Base-by-base conservation (phyloP, 2,888 invertebrate genomes). In the Galerucella nymphaeae region DNA sequence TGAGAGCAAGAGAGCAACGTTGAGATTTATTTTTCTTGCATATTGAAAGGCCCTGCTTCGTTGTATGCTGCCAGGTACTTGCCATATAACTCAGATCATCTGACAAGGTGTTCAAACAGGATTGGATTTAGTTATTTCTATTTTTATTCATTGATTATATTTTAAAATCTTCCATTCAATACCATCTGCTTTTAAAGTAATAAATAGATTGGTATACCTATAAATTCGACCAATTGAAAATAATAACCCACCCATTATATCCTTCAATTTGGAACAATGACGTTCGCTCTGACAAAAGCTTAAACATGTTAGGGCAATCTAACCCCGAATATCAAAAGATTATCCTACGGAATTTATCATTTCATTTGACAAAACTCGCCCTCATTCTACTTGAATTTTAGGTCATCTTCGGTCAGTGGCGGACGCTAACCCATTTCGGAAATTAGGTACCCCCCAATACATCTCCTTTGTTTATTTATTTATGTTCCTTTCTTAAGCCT, bases 1-100 rank as follows among this genome's bases (percentile, higher is more conserved):
- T 79, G 78, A 79, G 76, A 73, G 45, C 70, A 70, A 62, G 73
- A 74, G 74, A 74, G 77, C 76, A 79, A 78, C 77, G 79, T 80
- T 81, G 83, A 86, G 85, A 86, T 86, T 86, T 86, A 86, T 86
- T 86, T 86, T 86, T 86, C 86, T 86, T 86, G 86, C 85, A 86
- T 86, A 86, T 86, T 86, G 86, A 86, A 85, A 85, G 84, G 80
- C 84, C 84, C 82, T 81, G 81, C 80, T 80, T 80, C 77, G 82
- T 81, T 83, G 84, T 83, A 81, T 80, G 83, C 82, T 83, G 83
- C 82, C 84, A 82, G 82, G 81, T 83, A 82, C 84, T 84, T 83
- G 86, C 85, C 82, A 82, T 85, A 86, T 86, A 86, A 86, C 85
- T 86, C 84, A 86, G 85, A 84, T 84, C 84, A 83, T 84, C 84